Conservation (phyloP, 1,140 invertebrate genomes). For the Megalopta genalis region DNA sequence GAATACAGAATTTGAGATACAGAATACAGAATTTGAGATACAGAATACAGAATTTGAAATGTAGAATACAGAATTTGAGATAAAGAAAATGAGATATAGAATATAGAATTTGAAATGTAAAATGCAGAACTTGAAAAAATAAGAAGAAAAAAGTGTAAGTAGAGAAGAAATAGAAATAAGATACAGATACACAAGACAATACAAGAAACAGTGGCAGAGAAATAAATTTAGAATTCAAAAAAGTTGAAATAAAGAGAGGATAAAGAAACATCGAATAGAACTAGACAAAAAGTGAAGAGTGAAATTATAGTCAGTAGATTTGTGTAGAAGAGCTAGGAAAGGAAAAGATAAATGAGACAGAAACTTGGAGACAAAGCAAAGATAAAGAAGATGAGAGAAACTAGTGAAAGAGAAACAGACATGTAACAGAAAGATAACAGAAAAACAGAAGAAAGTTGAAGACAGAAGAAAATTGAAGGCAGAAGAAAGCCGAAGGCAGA, state of each 20-base stretch:
- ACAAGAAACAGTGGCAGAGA: not conserved
- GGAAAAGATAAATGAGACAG: not conserved
- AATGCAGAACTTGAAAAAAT: not conserved
- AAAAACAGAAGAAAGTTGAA: slow-evolving; percentile 4
- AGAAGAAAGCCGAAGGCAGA: not conserved
- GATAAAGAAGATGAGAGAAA: slow-evolving; percentile 1
- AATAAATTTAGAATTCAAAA: not conserved
- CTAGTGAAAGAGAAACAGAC: not conserved
- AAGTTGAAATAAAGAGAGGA: not conserved
- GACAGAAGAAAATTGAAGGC: not conserved
- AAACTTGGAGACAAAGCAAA: not conserved
- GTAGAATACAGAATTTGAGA: not conserved
- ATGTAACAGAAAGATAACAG: not conserved
- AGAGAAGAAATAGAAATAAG: not conserved
- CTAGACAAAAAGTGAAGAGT: not conserved
- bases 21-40: not conserved
- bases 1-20: too few relatives aligned
- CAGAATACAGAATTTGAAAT: not conserved
- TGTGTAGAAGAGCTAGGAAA: not conserved
- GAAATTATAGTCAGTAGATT: not conserved
- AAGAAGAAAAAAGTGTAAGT: not conserved
- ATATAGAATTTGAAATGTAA: not conserved
- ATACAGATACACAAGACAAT: not conserved
- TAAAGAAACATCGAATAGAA: not conserved
- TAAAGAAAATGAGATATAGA: not conserved